Evolutionary conservation across 2,797 vertebrate species (phyloP), one percentile per base, ranked within the genome.

Genomic region (Oryzias sinensis): DNA sequence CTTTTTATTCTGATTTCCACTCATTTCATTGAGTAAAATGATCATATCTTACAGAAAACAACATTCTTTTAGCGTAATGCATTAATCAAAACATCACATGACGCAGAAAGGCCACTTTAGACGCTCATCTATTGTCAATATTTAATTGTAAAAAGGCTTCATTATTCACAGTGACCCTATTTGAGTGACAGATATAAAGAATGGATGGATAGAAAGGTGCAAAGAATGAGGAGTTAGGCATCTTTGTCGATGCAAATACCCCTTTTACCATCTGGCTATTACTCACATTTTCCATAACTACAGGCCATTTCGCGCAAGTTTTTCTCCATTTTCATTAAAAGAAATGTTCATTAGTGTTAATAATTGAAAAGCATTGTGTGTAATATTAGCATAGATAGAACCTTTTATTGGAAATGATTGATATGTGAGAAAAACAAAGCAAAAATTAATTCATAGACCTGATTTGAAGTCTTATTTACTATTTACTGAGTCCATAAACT

Each of bases 61-160:
- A 59, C 62, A 74, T 78, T 76, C 58, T 72, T 63, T 62, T 55
- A 43, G 43, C 29, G 43, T 56, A 59, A 70, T 87, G 62, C 65
- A 86, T 87, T 72, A 90, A 85, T 87, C 49, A 89, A 80, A 81
- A 78, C 77, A 81, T 80, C 84, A 74, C 7, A 3, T 33, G 53
- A 75, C 56, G 68, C 56, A 55, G 47, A 43, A 50, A 51, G 62
- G 68, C 45, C 72, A 66, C 74, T 77, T 73, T 74, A 73, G 84
- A 66, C 66, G 69, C 27, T 64, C 68, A 65, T 76, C 68, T 65
- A 74, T 43, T 79, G 72, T 87, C 81, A 87, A 88, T 85, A 84
- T 88, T 89, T 87, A 27, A 87, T 88, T 70, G 58, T 77, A 59
- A 72, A 74, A 79, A 53, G 45, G 51, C 71, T 87, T 62, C 82